A percentile compares a stretch with the other conserved stretches of the same genome.
phyloP scores from a whole-genome alignment of 2,113 vertebrate genomes.

The Stegastes partitus region DNA sequence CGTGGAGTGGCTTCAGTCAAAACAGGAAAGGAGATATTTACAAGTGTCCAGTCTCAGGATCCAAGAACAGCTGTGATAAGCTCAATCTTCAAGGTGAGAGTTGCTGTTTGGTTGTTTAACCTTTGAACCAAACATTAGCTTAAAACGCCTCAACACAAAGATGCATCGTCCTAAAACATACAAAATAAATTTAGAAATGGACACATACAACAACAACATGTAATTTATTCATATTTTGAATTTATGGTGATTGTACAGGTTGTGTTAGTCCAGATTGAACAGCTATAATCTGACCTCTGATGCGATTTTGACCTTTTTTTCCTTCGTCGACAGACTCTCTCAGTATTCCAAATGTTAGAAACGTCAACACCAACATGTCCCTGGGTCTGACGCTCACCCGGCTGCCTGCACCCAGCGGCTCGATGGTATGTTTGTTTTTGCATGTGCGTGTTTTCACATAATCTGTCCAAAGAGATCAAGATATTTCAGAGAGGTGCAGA shows the following conservation, averaged over 20 bases:
- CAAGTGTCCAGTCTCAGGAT: slow-evolving; percentile 84
- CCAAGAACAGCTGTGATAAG: slow-evolving; percentile 85
- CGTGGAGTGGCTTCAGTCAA: slow-evolving; percentile 89
- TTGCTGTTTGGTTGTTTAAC: slow-evolving; percentile 14
- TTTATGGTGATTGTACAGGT: neutral
- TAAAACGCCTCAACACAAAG: neutral
- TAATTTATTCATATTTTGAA: too few species aligned
- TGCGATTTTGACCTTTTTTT: neutral
- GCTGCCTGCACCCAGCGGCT: slow-evolving; percentile 81
- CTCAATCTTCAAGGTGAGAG: slow-evolving; percentile 89
- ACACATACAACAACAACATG: too few species aligned
- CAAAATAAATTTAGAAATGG: too few species aligned
- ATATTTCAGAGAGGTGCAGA: neutral
- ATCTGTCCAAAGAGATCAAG: neutral
- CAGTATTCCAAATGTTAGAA: slow-evolving; percentile 88
- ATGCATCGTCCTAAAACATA: neutral
- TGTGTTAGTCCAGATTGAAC: neutral
- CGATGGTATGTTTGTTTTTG: slow-evolving; percentile 83
- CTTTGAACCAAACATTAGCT: slow-evolving; percentile 26
- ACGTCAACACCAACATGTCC: slow-evolving; percentile 88
- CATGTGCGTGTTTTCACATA: neutral
- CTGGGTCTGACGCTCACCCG: slow-evolving; percentile 91
- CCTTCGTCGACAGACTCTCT: slow-evolving; percentile 82
- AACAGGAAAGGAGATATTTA: slow-evolving; percentile 94
- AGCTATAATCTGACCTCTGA: neutral